A percentile compares a stretch with the other conserved stretches of the same genome.
These are phyloP conservation scores for Columbina picui DNA, from an alignment of 2,113 vertebrate species.

Conservation along the genomic window DNA sequence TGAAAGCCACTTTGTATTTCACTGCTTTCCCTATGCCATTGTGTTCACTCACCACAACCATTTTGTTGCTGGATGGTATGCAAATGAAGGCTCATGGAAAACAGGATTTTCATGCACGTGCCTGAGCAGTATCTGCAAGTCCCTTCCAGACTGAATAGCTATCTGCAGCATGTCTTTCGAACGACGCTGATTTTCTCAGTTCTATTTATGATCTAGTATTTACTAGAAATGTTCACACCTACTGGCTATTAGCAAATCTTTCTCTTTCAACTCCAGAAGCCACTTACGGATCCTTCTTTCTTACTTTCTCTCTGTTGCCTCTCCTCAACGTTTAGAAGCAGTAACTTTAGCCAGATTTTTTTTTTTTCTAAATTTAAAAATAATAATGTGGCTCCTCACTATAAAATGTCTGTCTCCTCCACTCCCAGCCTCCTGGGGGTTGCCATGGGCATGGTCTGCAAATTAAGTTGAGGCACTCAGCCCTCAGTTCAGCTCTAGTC, in stretches of 20 bases:
- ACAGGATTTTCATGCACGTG: accelerated
- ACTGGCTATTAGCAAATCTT: conserved; percentile 20
- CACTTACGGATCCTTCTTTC: not conserved
- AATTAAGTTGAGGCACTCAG: conserved; percentile 69
- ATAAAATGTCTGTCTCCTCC: conserved; percentile 65
- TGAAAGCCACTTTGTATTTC: not conserved
- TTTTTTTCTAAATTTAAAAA: conserved; percentile 65
- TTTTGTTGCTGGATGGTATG: not conserved
- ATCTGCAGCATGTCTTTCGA: not conserved
- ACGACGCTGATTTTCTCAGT: not conserved
- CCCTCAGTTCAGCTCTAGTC: conserved; percentile 69
- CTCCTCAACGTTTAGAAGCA: conserved; percentile 1
- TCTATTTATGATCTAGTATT: conserved; percentile 40
- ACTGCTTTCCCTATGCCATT: not conserved
- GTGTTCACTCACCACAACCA: accelerated
- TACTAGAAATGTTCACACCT: conserved; percentile 30
- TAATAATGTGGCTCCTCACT: conserved; percentile 63
- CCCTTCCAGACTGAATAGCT: not conserved
- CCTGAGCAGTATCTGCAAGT: not conserved
- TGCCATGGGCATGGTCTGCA: conserved; percentile 69
- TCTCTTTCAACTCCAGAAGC: conserved; percentile 33
- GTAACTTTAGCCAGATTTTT: conserved; percentile 16
- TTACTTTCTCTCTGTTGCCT: not conserved
- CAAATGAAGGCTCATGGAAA: not conserved
- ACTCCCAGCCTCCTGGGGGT: conserved; percentile 58